Percentiles rank a stretch among this genome's conserved stretches.
Evolutionary conservation across 2,797 vertebrate genomes (phyloP).

Genomic region (Neopelma chrysocephalum): DNA sequence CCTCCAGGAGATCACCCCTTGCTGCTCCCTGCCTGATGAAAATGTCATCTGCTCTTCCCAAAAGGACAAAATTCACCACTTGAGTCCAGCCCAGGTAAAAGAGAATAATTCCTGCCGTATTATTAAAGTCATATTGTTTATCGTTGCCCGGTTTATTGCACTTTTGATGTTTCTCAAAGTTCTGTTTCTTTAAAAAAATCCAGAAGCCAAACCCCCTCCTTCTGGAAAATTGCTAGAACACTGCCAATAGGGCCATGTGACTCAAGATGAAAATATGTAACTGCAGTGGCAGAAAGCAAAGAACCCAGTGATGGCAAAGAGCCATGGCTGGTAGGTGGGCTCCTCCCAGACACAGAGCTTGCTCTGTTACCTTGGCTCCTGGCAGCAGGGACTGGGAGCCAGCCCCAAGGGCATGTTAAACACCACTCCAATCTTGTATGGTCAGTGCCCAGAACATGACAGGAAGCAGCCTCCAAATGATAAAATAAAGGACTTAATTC

Average conservation of each 20-base stretch:
- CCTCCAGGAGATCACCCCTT: not conserved
- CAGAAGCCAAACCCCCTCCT: not conserved
- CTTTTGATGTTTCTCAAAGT: not conserved
- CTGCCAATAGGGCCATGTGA: too few species aligned
- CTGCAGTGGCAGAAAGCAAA: not conserved
- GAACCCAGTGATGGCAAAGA: not conserved
- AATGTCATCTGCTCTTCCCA: not conserved
- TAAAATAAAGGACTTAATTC: not conserved
- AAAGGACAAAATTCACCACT: not conserved
- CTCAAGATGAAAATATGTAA: fast-evolving
- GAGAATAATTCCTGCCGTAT: not conserved
- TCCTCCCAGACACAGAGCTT: not conserved
- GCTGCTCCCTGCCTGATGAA: not conserved
- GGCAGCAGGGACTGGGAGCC: not conserved
- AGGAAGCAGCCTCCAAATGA: not conserved
- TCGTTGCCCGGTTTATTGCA: not conserved
- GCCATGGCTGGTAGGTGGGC: fast-evolving
- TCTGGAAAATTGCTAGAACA: not conserved
- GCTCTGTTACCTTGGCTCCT: not conserved
- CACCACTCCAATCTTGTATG: not conserved
- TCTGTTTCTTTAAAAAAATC: not conserved
- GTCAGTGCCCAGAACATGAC: fast-evolving
- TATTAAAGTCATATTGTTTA: not conserved
- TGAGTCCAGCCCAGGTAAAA: not conserved
- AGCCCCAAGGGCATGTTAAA: not conserved